Base-by-base conservation (phyloP, 2,113 vertebrate genomes). In the Psammodynastes pulverulentus region DNA sequence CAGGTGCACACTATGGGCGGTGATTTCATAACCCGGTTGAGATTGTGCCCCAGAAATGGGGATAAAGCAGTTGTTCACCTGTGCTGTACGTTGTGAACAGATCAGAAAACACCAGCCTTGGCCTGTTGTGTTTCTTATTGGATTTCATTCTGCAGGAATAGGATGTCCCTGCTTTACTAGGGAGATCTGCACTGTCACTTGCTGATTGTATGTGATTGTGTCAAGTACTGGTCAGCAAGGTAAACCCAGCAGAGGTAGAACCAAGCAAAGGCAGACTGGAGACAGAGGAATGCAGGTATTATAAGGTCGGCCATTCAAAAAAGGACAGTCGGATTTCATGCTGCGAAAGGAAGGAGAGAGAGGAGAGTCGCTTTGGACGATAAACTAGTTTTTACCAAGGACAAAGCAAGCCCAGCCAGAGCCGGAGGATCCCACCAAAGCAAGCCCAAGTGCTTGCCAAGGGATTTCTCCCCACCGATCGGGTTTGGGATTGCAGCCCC, bases 51-150 rank as follows among this genome's bases (percentile, higher is more conserved):
- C 48, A 52, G 26, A 58, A 43, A 6, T 3, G 26, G 19, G 8
- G 6, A n/a, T 3, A 2, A n/a, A 4, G 48, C 7, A 0, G 9
- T 4, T 24, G 2, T 29, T 0, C 1, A 9, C 1, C 0, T 51
- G 0, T 3, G 4, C 29, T 39, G 6, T n/a, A 26, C 23, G 34
- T 17, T 67, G 9, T 21, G 21, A 91, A 54, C 4, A 29, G 43
- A 56, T 26, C 84, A 51, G 86, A 53, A 53, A 62, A 79, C 39
- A 52, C 13, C 39, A 15, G 1, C 3, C n/a, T n/a, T 54, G 72
- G 49, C 19, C 43, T 48, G 34, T 4, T 84, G 51, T 85, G 45
- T 34, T 53, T 49, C 54, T 56, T 85, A 45, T n/a, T 72, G 3
- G 23, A 52, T 2, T 34, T 84, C 29, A 6, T 45, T 39, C 21